Evolutionary conservation across 2,113 vertebrate genomes (phyloP).

Genomic region (Geococcyx californianus): DNA sequence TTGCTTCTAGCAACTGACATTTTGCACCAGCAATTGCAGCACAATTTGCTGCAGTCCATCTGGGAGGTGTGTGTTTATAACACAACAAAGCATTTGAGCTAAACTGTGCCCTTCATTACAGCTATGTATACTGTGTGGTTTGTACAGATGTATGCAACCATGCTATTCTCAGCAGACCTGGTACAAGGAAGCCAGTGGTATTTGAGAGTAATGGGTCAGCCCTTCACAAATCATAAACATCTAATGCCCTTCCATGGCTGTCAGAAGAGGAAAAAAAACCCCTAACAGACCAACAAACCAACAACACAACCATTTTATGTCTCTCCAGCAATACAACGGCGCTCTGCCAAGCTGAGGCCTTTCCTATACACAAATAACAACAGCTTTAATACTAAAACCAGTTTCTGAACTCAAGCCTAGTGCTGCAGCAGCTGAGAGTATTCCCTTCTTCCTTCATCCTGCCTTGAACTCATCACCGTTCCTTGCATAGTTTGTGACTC

Average conservation of each 20-base stretch:
- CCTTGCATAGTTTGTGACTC: not conserved
- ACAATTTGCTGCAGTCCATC: not conserved
- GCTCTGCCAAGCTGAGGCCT: not conserved
- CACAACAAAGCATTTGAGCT: not conserved
- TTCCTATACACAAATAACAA: not conserved
- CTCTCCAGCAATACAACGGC: not conserved
- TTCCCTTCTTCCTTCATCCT: not conserved
- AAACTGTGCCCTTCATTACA: not conserved
- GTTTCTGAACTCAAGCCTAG: not conserved
- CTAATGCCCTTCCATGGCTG: not conserved
- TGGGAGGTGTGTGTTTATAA: not conserved
- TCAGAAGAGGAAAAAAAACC: not conserved
- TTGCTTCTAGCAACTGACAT: not conserved
- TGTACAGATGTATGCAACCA: not conserved
- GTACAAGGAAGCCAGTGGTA: not conserved
- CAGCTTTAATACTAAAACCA: not conserved
- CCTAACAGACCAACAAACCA: not conserved
- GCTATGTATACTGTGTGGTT: not conserved
- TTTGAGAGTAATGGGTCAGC: not conserved
- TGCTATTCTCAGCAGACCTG: not conserved
- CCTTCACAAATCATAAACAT: not conserved
- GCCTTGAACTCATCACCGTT: not conserved
- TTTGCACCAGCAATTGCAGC: not conserved
- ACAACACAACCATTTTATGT: not conserved
- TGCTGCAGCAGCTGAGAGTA: not conserved